These are phyloP conservation scores for Dasysyrphus albostriatus DNA, from an alignment of 2,888 invertebrate genomes.

Conservation along the genomic window DNA sequence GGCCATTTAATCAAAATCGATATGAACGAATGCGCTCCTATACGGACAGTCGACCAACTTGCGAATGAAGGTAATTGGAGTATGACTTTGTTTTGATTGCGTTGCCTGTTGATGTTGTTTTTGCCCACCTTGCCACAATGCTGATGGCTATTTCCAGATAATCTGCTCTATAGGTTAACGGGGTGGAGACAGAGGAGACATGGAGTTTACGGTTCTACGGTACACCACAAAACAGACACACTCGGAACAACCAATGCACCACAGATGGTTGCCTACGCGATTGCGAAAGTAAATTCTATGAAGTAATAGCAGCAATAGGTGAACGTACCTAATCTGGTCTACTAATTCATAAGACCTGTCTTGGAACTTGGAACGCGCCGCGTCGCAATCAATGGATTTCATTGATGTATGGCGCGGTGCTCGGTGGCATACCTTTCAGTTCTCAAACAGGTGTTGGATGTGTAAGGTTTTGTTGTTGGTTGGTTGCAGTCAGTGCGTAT, in stretches of 20 bases:
- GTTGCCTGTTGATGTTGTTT: constrained; percentile 41
- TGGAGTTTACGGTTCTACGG: background rate
- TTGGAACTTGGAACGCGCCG: constrained; percentile 22
- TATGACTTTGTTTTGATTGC: constrained; percentile 70
- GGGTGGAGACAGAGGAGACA: background rate
- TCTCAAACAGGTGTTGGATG: constrained; percentile 19
- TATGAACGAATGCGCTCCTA: constrained; percentile 39
- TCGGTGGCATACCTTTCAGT: background rate
- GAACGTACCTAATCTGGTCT: constrained; percentile 31
- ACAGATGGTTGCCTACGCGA: constrained; percentile 51
- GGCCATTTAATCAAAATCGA: constrained; percentile 70
- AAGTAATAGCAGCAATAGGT: constrained; percentile 66
- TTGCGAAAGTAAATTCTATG: constrained; percentile 66
- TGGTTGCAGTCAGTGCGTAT: constrained; percentile 50
- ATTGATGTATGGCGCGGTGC: background rate
- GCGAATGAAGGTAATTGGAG: constrained; percentile 69
- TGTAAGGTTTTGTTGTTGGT: constrained; percentile 1
- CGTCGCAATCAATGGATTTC: constrained; percentile 30
- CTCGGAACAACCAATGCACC: constrained; percentile 46
- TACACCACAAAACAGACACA: constrained; percentile 20
- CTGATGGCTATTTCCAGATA: constrained; percentile 54
- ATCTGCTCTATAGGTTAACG: constrained; percentile 16
- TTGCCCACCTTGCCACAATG: constrained; percentile 39
- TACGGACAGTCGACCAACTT: constrained; percentile 33
- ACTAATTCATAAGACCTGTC: constrained; percentile 33